A percentile compares a stretch with the other conserved stretches of the same genome.
These are phyloP conservation scores for Rapana venosa DNA, from an alignment of 2,888 invertebrate species.

Conservation along the genomic window DNA sequence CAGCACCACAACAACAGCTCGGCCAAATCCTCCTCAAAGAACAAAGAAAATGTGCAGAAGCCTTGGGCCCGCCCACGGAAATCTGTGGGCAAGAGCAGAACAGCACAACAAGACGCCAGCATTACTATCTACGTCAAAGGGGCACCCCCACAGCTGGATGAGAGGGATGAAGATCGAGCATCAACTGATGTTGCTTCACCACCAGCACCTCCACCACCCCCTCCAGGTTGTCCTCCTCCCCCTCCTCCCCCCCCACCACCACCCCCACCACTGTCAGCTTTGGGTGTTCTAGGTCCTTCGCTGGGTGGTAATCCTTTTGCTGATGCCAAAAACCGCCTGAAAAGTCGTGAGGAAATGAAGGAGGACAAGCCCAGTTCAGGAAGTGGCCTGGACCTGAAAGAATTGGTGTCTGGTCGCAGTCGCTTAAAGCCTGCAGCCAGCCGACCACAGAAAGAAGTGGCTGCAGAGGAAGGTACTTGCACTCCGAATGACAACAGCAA, in stretches of 20 bases:
- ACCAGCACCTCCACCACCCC: slow-evolving; percentile 53
- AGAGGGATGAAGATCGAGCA: slow-evolving; percentile 33
- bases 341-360: neutral
- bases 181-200: slow-evolving; percentile 45
- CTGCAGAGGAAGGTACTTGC: neutral
- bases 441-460: slow-evolving; percentile 43
- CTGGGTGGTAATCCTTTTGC: slow-evolving; percentile 37
- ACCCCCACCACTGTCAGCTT: neutral
- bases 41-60: slow-evolving; percentile 43
- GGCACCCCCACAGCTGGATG: slow-evolving; percentile 1
- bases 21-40: slow-evolving; percentile 45
- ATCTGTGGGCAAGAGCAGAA: slow-evolving; percentile 33
- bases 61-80: slow-evolving; percentile 31
- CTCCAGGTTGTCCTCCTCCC: slow-evolving; percentile 51
- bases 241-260: slow-evolving; percentile 50
- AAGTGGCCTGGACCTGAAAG: slow-evolving; percentile 51
- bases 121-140: slow-evolving; percentile 61
- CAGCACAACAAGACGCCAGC: slow-evolving; percentile 55
- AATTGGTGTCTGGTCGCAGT: slow-evolving; percentile 53
- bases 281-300: neutral
- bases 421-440: slow-evolving; percentile 57
- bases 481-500: neutral
- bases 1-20: slow-evolving; percentile 37
- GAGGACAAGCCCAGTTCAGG: neutral
- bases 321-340: slow-evolving; percentile 37